Evolutionary conservation across 2,888 invertebrate species (phyloP), one percentile per base, ranked within the genome.

Genomic region (Eupithecia insigniata): DNA sequence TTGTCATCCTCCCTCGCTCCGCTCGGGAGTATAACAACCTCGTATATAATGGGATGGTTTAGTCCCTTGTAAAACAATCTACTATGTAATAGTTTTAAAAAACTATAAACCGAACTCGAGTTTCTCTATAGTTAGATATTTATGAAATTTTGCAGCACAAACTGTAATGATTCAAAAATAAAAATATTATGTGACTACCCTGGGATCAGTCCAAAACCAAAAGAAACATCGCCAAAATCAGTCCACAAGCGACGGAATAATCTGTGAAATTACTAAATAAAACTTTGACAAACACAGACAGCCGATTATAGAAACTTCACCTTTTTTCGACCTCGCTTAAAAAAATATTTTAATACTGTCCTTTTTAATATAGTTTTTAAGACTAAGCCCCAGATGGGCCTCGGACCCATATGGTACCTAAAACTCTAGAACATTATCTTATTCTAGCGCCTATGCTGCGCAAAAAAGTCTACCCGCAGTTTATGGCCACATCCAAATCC

Each of bases 381-480:
- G 51, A 51, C n/a, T 16, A 39, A 7, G 10, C 22, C 22, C 22
- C 22, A 51, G 2, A 55, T 14, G 0, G 12, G 4, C 55, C 22
- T 26, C 18, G 30, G 18, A 30, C 60, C 34, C 61, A 62, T 34
- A 34, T 62, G 30, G 32, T 51, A 26, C 14, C 51, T 36, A 67
- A 16, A 36, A 18, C 55, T 51, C 10, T 67, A 34, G 12, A 12
- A 26, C 34, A 67, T 55, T 26, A 58, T 5, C 39, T 32, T 22
- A 64, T 67, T 32, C 32, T 32, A 62, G 70, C 60, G 73, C 73
- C 70, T 67, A 70, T 66, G 7, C 32, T 46, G 55, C 58, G 61
- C 55, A 76, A 74, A 75, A 79, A 75, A 66, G 43, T 36, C 70
- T 32, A 67, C 70, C 76, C 79, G 67, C 77, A 75, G 65, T 77